These are phyloP conservation scores for Stegastes partitus DNA, from an alignment of 2,113 vertebrate genomes.

Conservation along the genomic window DNA sequence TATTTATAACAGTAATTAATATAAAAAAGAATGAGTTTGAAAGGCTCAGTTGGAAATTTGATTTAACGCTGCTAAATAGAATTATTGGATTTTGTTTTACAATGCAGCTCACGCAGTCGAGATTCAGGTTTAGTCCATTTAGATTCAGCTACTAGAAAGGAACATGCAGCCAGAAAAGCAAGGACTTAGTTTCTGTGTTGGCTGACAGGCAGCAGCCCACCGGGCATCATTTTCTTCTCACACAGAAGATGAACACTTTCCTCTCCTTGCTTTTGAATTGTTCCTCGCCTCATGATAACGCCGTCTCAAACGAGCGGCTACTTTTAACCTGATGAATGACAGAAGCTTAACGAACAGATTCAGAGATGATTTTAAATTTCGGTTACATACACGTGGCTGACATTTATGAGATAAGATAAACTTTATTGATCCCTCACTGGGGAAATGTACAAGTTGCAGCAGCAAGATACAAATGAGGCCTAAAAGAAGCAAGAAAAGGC, in stretches of 20 bases:
- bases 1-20: conserved; percentile 20
- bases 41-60: neutral
- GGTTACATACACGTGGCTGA: no score
- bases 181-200: conserved; percentile 7
- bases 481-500: no score
- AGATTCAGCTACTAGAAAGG: neutral
- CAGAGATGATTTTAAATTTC: no score
- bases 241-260: neutral
- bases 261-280: neutral
- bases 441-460: no score
- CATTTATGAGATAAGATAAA: no score
- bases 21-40: conserved; percentile 15
- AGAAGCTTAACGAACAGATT: neutral
- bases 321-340: neutral
- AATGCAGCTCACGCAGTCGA: neutral
- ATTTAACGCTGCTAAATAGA: conserved; percentile 21
- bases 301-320: neutral
- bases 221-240: neutral
- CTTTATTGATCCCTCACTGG: no score
- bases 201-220: conserved; percentile 18
- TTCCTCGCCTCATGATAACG: neutral
- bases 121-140: conserved; percentile 23
- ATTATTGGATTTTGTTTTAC: conserved; percentile 39
- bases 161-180: neutral
- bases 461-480: no score